Conservation (phyloP, 1,140 invertebrate genomes). For the Drosophila serrata region DNA sequence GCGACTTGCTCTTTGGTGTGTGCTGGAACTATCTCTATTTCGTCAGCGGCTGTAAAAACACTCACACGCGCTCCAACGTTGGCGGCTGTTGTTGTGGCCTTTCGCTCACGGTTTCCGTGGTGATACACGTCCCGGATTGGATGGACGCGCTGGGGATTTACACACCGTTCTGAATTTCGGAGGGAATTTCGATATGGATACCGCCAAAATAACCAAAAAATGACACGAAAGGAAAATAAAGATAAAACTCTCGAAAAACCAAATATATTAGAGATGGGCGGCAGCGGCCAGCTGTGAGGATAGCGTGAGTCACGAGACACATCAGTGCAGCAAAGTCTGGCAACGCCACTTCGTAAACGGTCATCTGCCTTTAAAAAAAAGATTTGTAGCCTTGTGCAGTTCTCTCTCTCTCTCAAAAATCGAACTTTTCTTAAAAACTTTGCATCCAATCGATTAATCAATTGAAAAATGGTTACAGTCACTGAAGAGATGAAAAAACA, state of each 20-base stretch:
- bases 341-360: not conserved
- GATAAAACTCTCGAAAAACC: conserved; percentile 4
- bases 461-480: too few species aligned
- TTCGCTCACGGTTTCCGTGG: conserved; percentile 7
- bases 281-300: not conserved
- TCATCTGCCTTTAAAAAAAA: too few species aligned
- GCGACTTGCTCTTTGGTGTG: not conserved
- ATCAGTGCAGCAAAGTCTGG: not conserved
- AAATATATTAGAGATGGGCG: conserved; percentile 7
- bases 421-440: too few species aligned
- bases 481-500: too few species aligned
- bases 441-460: too few species aligned
- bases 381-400: too few species aligned
- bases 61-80: conserved; percentile 5
- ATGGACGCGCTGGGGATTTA: not conserved
- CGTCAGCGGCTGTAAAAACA: conserved; percentile 9
- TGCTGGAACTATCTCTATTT: conserved; percentile 10
- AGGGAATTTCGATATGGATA: conserved; percentile 1
- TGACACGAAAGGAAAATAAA: conserved; percentile 11
- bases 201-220: not conserved
- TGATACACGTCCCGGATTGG: not conserved
- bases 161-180: not conserved
- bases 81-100: conserved; percentile 8
- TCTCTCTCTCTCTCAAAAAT: too few species aligned
- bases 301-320: not conserved